Evolutionary conservation across 2,888 invertebrate genomes (phyloP).

Genomic region (Ichneumoninae sp.): DNA sequence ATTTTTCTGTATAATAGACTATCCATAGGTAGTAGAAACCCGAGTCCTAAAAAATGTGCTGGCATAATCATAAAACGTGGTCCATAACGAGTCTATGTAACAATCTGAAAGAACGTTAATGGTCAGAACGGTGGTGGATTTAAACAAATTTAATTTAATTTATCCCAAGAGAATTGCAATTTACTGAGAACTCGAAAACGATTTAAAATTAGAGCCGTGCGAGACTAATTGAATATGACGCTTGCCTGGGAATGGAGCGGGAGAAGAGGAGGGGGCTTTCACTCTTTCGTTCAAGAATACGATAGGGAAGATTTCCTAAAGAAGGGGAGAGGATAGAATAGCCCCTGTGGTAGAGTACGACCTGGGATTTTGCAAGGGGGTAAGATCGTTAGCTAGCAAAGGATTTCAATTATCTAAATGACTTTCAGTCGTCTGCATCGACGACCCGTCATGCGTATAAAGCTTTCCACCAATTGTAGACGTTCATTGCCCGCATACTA

Average conservation of each 20-base stretch:
- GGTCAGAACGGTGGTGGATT: not conserved
- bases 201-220: slow-evolving; percentile 27
- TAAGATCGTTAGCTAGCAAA: slow-evolving; percentile 65
- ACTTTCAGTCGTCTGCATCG: slow-evolving; percentile 61
- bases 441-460: slow-evolving; percentile 13
- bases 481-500: not conserved
- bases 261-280: not conserved
- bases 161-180: not conserved
- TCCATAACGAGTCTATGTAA: not conserved
- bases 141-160: not conserved
- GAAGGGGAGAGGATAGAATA: not conserved
- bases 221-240: slow-evolving; percentile 33
- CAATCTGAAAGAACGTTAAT: not conserved
- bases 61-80: not conserved
- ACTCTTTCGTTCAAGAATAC: slow-evolving; percentile 6
- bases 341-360: slow-evolving; percentile 24
- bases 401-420: slow-evolving; percentile 70
- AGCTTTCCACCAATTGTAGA: slow-evolving; percentile 1
- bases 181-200: not conserved
- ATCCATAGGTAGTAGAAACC: no score
- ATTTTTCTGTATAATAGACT: no score
- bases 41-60: not conserved
- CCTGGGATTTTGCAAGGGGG: slow-evolving; percentile 35
- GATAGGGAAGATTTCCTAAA: not conserved
- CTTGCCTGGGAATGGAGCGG: not conserved